Evolutionary conservation across 2,797 vertebrate species (phyloP).

Genomic region (Bovichtus variegatus): DNA sequence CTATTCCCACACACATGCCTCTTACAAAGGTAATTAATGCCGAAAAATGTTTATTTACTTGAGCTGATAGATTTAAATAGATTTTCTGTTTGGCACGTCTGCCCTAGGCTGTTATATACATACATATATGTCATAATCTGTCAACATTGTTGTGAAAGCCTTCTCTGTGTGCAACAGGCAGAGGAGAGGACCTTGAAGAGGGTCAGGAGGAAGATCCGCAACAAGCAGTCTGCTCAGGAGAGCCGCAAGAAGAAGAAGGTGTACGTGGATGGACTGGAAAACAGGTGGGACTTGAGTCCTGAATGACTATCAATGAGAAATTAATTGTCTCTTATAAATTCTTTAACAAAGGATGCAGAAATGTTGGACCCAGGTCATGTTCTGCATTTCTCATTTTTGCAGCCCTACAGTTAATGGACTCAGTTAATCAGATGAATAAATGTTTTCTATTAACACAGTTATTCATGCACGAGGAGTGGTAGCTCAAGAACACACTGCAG

Average conservation of each 20-base stretch:
- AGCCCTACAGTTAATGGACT: not conserved
- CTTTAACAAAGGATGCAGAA: not conserved
- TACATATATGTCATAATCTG: not conserved
- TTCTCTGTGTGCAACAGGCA: constrained; percentile 78
- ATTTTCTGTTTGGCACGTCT: not conserved
- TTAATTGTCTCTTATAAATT: not conserved
- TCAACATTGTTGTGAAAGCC: constrained; percentile 31
- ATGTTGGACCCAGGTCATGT: not conserved
- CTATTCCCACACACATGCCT: constrained; percentile 87
- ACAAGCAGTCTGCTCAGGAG: constrained; percentile 93
- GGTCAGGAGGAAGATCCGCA: constrained; percentile 91
- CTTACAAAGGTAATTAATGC: constrained; percentile 88
- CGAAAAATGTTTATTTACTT: not conserved
- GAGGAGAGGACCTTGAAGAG: constrained; percentile 90
- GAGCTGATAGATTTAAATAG: too few relatives aligned
- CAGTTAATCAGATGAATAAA: too few relatives aligned
- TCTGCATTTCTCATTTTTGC: not conserved
- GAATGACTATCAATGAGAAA: not conserved
- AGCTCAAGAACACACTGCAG: not conserved
- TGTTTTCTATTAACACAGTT: not conserved
- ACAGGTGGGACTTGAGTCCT: constrained; percentile 82
- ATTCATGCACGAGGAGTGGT: too few relatives aligned
- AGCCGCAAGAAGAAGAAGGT: constrained; percentile 92
- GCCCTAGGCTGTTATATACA: not conserved
- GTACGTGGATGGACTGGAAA: constrained; percentile 91